Base-by-base conservation (phyloP, 1,140 invertebrate species). In the Drosophila mauritiana region DNA sequence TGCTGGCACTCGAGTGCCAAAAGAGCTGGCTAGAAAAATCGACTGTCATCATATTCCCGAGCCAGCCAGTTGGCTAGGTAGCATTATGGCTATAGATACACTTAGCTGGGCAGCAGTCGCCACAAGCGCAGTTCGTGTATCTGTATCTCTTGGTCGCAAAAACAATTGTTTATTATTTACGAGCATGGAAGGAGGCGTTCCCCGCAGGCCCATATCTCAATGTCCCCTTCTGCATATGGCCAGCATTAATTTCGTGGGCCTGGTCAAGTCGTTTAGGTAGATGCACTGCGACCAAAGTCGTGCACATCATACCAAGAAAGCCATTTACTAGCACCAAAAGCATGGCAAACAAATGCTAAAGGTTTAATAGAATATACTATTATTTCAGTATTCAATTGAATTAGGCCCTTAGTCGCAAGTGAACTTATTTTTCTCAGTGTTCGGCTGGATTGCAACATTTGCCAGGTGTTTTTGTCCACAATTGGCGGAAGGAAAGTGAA, bases 131-230 rank as follows among this genome's bases (percentile, higher is more conserved):
- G 2, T 11, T 4, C 3, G n/a, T 22, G 15, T 68, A 22, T 39
- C 34, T 56, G 63, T 46, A 63, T 27, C 34, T 65, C 42, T 53
- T 37, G 59, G 61, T 15, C 22, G 37, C 46, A 39, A 31, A 34
- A 40, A 46, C 67, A 70, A 70, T 70, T 69, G 67, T 57, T 70
- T 69, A 49, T 69, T 70, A 34, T 70, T 69, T 36, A 54, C 65
- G 64, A 46, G 42, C 56, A 48, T 56, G 64, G 64, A 43, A 68
- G 40, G 67, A 49, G 64, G 51, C 64, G 51, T 42, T 27, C 12
- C 15, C 34, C 63, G 12, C 20, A 69, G 64, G 64, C 22, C 40
- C 67, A 70, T 70, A 70, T 69, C 39, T 70, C 64, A 70, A 49
- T 68, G 62, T 63, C 64, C 64, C 59, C 64, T 63, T 20, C 59